Conservation (phyloP, 2,113 vertebrate species). For the Otis tarda region DNA sequence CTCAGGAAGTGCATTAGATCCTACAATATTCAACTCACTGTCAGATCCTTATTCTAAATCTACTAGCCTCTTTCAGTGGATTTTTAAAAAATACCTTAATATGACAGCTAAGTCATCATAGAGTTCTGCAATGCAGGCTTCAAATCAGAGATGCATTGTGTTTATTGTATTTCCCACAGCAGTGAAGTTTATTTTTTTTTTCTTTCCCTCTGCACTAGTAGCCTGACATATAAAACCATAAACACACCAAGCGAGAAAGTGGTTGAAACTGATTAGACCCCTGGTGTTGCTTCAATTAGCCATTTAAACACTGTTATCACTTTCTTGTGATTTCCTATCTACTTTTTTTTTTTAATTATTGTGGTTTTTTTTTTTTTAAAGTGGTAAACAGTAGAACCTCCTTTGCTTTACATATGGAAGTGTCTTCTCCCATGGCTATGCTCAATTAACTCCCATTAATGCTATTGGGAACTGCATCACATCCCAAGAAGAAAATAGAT, state of each 20-base stretch:
- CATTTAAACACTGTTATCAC: neutral
- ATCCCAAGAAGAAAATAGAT: neutral
- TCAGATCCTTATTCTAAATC: neutral
- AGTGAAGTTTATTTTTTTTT: neutral
- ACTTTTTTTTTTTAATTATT: neutral
- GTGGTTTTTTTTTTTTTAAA: neutral
- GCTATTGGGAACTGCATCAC: neutral
- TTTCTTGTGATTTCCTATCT: neutral
- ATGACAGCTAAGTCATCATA: neutral
- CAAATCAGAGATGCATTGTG: neutral
- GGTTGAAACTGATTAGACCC: neutral
- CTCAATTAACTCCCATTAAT: neutral
- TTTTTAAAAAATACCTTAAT: neutral
- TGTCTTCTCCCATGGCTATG: neutral
- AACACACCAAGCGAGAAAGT: neutral
- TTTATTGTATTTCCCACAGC: neutral
- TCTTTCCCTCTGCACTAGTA: neutral
- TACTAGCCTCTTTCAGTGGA: neutral
- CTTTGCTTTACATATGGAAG: fast-evolving
- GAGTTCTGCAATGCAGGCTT: neutral
- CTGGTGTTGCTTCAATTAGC: neutral
- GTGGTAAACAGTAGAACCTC: neutral
- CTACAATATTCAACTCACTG: neutral
- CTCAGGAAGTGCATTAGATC: neutral
- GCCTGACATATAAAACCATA: neutral